Evolutionary conservation across 2,797 vertebrate species (phyloP).

Genomic region (Parambassis ranga): DNA sequence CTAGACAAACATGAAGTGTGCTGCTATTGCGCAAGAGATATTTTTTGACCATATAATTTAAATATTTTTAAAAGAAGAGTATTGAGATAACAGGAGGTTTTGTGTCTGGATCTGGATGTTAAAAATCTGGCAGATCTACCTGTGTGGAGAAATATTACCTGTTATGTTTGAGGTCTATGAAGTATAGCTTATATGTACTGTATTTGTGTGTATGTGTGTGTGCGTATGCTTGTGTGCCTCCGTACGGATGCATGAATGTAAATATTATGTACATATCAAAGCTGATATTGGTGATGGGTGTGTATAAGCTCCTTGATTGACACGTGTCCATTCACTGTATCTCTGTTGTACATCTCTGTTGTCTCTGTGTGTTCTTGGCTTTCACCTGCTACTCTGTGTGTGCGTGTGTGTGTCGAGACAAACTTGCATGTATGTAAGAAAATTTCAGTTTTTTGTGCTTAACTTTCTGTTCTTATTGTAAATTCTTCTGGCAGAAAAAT

Average conservation of each 20-base stretch:
- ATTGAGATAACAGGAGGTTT: slow-evolving; percentile 23
- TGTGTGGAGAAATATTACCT: slow-evolving; percentile 12
- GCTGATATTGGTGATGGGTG: slow-evolving; percentile 58
- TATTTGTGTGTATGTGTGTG: slow-evolving; percentile 43
- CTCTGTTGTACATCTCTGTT: slow-evolving; percentile 58
- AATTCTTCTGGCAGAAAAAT: slow-evolving; percentile 51
- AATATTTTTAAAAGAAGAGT: slow-evolving; percentile 30
- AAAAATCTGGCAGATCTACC: slow-evolving; percentile 21
- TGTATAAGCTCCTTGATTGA: slow-evolving; percentile 38
- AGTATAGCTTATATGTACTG: slow-evolving; percentile 47
- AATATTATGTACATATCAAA: slow-evolving; percentile 72
- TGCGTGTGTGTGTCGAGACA: slow-evolving; percentile 23
- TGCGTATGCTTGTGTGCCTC: slow-evolving; percentile 28
- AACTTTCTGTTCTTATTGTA: slow-evolving; percentile 65
- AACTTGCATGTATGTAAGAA: slow-evolving; percentile 86
- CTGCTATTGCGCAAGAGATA: slow-evolving; percentile 45
- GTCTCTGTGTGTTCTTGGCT: slow-evolving; percentile 55
- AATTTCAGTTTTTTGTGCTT: slow-evolving; percentile 65
- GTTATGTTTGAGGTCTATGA: slow-evolving; percentile 37
- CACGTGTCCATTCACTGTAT: slow-evolving; percentile 43
- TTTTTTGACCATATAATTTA: slow-evolving; percentile 45
- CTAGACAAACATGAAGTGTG: slow-evolving; percentile 27
- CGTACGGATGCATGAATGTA: slow-evolving; percentile 63
- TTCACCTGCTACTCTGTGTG: slow-evolving; percentile 38
- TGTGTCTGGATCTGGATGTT: slow-evolving; percentile 26